Evolutionary conservation across 2,888 invertebrate genomes (phyloP).

Genomic region (Latrodectus hesperus): DNA sequence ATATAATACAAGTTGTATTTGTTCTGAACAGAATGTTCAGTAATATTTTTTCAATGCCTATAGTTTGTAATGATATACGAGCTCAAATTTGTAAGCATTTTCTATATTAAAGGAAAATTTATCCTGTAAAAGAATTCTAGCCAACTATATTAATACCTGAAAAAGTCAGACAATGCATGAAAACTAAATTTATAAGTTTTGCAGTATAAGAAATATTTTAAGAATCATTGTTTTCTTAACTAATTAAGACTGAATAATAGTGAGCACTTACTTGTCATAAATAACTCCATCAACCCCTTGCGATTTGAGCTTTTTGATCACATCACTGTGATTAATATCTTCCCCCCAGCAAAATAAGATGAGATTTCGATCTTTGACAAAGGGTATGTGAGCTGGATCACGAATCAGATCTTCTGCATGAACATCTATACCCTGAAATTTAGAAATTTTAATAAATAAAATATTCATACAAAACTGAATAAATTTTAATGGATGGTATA

Average conservation of each 20-base stretch:
- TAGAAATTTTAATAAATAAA: neutral
- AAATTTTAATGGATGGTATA: neutral
- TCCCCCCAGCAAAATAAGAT: constrained; percentile 98
- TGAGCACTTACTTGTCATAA: constrained; percentile 85
- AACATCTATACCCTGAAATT: constrained; percentile 85
- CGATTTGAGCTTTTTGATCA: constrained; percentile 88
- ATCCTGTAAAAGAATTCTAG: no score
- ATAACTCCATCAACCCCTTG: constrained; percentile 96
- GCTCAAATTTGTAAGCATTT: no score
- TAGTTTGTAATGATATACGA: no score
- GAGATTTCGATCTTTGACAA: constrained; percentile 86
- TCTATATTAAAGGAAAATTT: no score
- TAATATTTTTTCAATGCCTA: no score
- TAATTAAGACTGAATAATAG: neutral
- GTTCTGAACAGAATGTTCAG: no score
- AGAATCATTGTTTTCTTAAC: neutral
- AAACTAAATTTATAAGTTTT: no score
- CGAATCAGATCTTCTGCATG: constrained; percentile 90
- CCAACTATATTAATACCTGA: no score
- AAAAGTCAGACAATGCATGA: no score
- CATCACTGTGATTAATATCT: constrained; percentile 90
- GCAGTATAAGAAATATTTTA: no score
- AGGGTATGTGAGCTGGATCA: constrained; percentile 86
- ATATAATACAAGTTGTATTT: no score
- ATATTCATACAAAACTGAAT: neutral